Base-by-base conservation (phyloP, 2,113 vertebrate species). In the Camarhynchus parvulus region DNA sequence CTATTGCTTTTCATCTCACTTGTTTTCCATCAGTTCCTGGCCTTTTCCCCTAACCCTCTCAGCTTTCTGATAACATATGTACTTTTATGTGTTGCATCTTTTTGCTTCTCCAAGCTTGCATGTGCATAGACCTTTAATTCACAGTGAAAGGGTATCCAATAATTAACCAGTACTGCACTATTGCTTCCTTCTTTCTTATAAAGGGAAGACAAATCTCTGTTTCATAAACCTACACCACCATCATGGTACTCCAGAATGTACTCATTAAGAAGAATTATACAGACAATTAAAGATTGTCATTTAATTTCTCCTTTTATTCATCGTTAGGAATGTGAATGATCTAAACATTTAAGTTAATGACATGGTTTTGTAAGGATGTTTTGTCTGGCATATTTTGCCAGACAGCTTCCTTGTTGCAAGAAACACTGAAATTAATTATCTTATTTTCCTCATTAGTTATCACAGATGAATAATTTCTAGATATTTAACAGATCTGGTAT, bases 231-330 rank as follows among this genome's bases (percentile, higher is more conserved):
- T 74, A n/a, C 23, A 77, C n/a, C 62, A 81, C 78, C 3, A 0
- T 63, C 87, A 77, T 41, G 50, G 49, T 39, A 42, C 44, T 89
- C 53, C 55, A 80, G 64, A 81, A 91, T 82, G 55, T 87, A 90
- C 25, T 35, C 58, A 95, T 94, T 91, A 96, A 92, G 47, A 69
- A 94, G 80, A 97, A 94, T 63, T 92, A 95, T 80, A 63, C 59
- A 91, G 91, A 83, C 63, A 91, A 87, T 91, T 90, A 70, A 68
- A 77, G 30, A 81, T 27, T 94, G 39, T 90, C 25, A 91, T 93
- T 89, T 85, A 61, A 75, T 80, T 92, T 90, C 64, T 93, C 52
- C 42, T 70, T 91, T 84, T 64, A 79, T 90, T 93, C 87, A 80
- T 93, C 56, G 52, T 58, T 92, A 90, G 47, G 72, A 87, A 74